Evolutionary conservation across 2,113 vertebrate genomes (phyloP), one percentile per base, ranked within the genome.

Genomic region (Arvicanthis niloticus): DNA sequence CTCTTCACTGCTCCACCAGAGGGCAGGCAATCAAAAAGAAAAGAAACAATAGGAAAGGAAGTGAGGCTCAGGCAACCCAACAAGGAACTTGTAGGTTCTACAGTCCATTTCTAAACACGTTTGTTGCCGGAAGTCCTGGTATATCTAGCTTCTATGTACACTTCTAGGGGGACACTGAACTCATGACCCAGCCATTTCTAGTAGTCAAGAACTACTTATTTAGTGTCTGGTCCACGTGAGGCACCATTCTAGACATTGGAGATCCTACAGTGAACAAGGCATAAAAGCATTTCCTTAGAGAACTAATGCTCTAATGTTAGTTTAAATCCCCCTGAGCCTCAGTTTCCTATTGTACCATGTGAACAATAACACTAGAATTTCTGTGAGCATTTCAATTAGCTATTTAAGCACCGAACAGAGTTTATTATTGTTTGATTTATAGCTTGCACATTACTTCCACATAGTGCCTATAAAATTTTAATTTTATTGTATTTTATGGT

Each of bases 11-110:
- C 29, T 96, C 96, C 95, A 97, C 89, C 86, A 98, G 97, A 96
- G 97, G 95, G 96, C 97, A 96, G 95, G 62, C 77, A 48, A 58
- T 75, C 81, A 92, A 97, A 97, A 89, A 91, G 65, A 97, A 97
- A 95, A 78, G 42, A 90, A 96, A 86, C 31, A 53, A 85, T 58
- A 95, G 29, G 42, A 68, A 31, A 45, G 68, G 53, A 48, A 34
- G 17, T 48, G 34, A 96, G 85, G n/a, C 70, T 42, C 60, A 65
- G 48, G 48, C 24, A 60, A 70, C 56, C 40, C 72, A 29, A 88
- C 2, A 22, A 76, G 89, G 42, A 86, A 81, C 77, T 84, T 45
- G 16, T 40, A 92, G 77, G 34, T 40, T 62, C 67, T 12, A 65
- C 81, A 87, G 56, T 31, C 48, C 37, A 22, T 31, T 31, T 80